These are phyloP conservation scores for Agonum fuliginosum DNA, from an alignment of 2,888 invertebrate genomes.

Conservation along the genomic window DNA sequence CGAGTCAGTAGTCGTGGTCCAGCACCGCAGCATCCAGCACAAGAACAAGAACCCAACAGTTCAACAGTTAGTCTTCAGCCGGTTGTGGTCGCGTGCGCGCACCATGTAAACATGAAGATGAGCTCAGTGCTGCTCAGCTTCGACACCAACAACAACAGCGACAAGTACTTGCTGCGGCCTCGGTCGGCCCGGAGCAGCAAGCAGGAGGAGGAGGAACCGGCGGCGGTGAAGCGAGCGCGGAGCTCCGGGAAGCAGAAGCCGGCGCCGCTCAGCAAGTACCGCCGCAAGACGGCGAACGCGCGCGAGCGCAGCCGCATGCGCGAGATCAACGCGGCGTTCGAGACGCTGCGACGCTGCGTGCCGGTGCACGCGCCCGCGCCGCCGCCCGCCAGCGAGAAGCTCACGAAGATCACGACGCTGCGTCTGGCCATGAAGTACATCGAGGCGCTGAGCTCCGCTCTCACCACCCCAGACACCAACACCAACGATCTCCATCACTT, in stretches of 20 bases:
- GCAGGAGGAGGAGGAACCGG: slow-evolving; percentile 69
- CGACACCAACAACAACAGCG: slow-evolving; percentile 71
- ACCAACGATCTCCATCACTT: slow-evolving; percentile 58
- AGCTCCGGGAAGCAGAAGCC: slow-evolving; percentile 76
- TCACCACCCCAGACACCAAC: slow-evolving; percentile 68
- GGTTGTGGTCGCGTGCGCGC: neutral
- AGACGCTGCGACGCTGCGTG: slow-evolving; percentile 85
- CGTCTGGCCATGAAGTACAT: slow-evolving; percentile 93
- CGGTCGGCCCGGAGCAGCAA: slow-evolving; percentile 78
- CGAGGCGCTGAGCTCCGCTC: slow-evolving; percentile 80
- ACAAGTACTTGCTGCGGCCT: slow-evolving; percentile 82
- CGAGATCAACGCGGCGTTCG: slow-evolving; percentile 93
- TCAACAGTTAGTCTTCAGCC: neutral
- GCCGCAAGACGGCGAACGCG: slow-evolving; percentile 92
- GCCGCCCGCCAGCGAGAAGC: slow-evolving; percentile 80
- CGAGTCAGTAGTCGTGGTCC: slow-evolving; percentile 24
- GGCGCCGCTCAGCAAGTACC: slow-evolving; percentile 90
- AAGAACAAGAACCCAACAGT: neutral
- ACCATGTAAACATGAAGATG: slow-evolving; percentile 3
- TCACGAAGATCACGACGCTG: slow-evolving; percentile 92
- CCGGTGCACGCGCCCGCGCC: slow-evolving; percentile 74
- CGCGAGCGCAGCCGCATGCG: slow-evolving; percentile 91
- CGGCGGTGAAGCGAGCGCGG: neutral
- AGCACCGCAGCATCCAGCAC: slow-evolving; percentile 9
- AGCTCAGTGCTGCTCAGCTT: neutral